A percentile compares a stretch with the other conserved stretches of the same genome.
Evolutionary conservation across 2,113 vertebrate genomes (phyloP).

Genomic region (Apodemus sylvaticus): DNA sequence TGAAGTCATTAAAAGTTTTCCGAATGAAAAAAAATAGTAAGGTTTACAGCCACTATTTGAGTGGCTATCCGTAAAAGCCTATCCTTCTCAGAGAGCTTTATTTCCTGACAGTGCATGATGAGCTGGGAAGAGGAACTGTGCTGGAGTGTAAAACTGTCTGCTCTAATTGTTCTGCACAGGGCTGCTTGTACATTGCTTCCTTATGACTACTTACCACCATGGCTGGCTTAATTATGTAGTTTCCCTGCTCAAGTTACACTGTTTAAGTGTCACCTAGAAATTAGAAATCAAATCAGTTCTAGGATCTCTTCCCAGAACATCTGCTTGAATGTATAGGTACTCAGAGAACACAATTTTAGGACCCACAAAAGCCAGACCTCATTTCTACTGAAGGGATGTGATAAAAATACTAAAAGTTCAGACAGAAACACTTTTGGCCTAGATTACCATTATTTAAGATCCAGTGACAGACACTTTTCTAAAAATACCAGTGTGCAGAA

Average conservation of each 20-base stretch:
- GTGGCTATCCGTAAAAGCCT: not conserved
- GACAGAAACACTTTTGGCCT: constrained; percentile 43
- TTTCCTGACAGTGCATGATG: constrained; percentile 11
- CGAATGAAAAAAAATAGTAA: not conserved
- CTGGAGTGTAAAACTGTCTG: constrained; percentile 48
- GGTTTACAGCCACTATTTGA: not conserved
- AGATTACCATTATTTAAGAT: constrained; percentile 53
- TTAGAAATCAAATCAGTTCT: constrained; percentile 16
- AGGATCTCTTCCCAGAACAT: not conserved
- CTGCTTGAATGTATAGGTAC: constrained; percentile 16
- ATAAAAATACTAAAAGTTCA: constrained; percentile 56
- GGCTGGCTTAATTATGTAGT: constrained; percentile 52
- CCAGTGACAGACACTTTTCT: constrained; percentile 46
- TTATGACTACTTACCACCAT: constrained; percentile 53
- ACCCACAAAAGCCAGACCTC: constrained; percentile 29
- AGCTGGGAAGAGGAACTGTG: constrained; percentile 30
- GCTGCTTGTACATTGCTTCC: constrained; percentile 56
- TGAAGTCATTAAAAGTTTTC: not conserved
- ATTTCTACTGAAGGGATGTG: constrained; percentile 46
- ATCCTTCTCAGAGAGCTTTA: not conserved
- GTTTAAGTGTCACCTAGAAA: constrained; percentile 43
- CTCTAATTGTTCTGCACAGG: constrained; percentile 57
- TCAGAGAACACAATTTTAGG: constrained; percentile 43
- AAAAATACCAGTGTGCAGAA: constrained; percentile 59
- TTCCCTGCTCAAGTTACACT: constrained; percentile 43